A percentile compares a stretch with the other conserved stretches of the same genome.
Conservation (phyloP, 2,113 vertebrate species). For the Dicrurus megarhynchus region DNA sequence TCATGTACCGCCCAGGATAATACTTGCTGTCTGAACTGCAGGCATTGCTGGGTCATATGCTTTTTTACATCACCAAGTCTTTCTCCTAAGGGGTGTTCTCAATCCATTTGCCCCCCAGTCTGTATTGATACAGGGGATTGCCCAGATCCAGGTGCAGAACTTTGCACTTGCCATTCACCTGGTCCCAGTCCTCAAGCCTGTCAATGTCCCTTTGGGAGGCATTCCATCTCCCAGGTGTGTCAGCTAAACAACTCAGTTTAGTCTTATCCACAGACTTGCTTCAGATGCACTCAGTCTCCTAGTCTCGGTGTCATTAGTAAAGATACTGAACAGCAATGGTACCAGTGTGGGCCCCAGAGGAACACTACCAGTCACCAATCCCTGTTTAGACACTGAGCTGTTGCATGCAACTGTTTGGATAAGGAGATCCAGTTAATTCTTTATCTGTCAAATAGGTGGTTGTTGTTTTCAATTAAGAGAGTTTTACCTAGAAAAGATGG, state of each 20-base stretch:
- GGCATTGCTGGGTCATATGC: neutral
- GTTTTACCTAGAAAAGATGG: neutral
- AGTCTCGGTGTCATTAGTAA: neutral
- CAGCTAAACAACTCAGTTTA: neutral
- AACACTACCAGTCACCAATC: neutral
- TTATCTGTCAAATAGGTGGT: neutral
- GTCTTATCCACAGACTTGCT: neutral
- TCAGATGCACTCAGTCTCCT: neutral
- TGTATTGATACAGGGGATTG: neutral
- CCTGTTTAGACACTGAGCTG: neutral
- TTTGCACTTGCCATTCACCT: neutral
- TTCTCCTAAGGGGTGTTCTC: neutral
- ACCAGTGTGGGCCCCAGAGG: neutral
- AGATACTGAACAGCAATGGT: neutral
- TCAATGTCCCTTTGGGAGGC: neutral
- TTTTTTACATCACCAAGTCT: neutral
- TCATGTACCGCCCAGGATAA: neutral
- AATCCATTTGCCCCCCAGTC: rapidly evolving
- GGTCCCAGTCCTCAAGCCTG: neutral
- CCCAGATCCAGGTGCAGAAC: neutral
- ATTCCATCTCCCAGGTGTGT: neutral
- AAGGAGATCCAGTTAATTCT: neutral
- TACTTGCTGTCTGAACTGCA: neutral
- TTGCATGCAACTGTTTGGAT: neutral
- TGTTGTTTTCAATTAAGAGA: neutral